Base-by-base conservation (phyloP, 2,797 vertebrate genomes). In the Pogonophryne albipinna region DNA sequence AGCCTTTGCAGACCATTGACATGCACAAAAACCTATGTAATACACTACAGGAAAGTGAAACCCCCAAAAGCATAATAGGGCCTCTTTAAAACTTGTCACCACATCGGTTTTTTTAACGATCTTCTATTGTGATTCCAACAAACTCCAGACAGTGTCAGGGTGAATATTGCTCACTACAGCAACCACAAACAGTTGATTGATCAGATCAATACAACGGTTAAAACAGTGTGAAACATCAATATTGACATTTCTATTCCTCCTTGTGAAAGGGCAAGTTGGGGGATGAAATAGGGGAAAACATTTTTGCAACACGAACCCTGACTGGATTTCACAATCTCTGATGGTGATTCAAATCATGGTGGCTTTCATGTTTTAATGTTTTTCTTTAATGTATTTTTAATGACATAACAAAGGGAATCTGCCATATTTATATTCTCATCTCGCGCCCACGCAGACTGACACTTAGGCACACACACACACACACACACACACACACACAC, bases 321-420 rank as follows among this genome's bases (percentile, higher is more conserved):
- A 71, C 60, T 47, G 57, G 71, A 49, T 71, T 69, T 79, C 59
- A 67, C 11, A 27, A 10, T 75, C 60, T 78, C 65, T 67, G 44
- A 63, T 55, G 46, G 34, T n/a, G 58, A 75, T 71, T 70, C 53
- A 70, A 69, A 76, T 79, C 59, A 42, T 71, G 46, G 31, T 59
- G 66, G 47, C 69, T 83, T 78, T 76, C 62, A 79, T 67, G 46
- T 80, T 71, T 80, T 74, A 85, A 87, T 63, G 72, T 76, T 79
- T 76, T 76, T 79, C 71, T 85, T 82, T 74, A 73, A 82, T 74
- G 66, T 76, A 68, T 65, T 76, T 84, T 70, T 71, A 84, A 79
- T 86, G 79, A 85, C 59, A 79, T 27, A 27, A 27, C 23, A 27
- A 80, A 79, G 51, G 78, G 60, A 85, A 86, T 65, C 68, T 23